Evolutionary conservation across 2,888 invertebrate species (phyloP), one percentile per base, ranked within the genome.

Genomic region (Ophioninae sp.): DNA sequence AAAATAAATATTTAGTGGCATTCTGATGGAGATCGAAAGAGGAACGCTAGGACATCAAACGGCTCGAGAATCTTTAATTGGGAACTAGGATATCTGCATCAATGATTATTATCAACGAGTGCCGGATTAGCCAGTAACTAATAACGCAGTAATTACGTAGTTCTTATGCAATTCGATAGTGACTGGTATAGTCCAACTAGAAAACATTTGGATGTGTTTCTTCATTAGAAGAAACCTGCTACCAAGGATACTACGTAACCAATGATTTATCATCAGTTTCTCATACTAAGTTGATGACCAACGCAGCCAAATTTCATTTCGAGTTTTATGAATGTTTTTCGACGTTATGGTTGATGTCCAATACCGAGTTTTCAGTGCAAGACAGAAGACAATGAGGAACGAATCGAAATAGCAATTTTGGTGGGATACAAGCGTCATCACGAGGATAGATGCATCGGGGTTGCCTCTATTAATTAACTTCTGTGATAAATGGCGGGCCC

Each of bases 401-500:
- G 8, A 62, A 80, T 76, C 68, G 70, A 84, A 86, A 87, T 85
- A 73, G 74, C 86, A 87, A 90, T 89, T 89, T 88, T 87, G 87
- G 79, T 87, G 87, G 56, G 89, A 90, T 80, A 78, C 74, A 62
- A 77, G 79, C 75, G 79, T 82, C 83, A 79, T 79, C 74, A 62
- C 44, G 50, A 41, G 44, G 79, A 81, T 82, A 81, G 74, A 85
- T 85, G 86, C 86, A 83, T 76, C 85, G 83, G 85, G 86, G 79
- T 87, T 85, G 88, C 88, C 90, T 70, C 70, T 90, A 90, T 91
- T 90, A 91, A 91, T 91, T 91, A 91, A 89, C 89, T 89, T 86
- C 85, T 86, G 87, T 90, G 89, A 91, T 91, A 91, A 91, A 91
- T 91, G 88, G 72, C 80, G 86, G 84, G 85, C 83, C 79, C 84